Conservation (phyloP, 2,113 vertebrate species). For the Nesoenas mayeri region DNA sequence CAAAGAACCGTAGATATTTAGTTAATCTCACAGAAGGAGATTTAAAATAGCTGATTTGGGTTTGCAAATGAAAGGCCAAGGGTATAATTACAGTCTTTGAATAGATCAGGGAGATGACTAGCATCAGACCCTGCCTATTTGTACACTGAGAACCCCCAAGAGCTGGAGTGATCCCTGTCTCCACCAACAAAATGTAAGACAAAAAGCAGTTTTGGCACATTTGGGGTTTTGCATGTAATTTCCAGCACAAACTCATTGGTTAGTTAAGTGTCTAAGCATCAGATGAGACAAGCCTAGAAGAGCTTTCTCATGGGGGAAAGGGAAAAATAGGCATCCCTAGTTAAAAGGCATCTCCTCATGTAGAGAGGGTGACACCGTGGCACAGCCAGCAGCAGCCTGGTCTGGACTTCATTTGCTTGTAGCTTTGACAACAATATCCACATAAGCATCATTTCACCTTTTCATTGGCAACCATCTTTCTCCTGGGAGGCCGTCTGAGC, state of each 20-base stretch:
- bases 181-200: neutral
- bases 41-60: conserved; percentile 1
- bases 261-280: neutral
- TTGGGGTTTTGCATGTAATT: neutral
- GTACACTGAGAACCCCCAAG: neutral
- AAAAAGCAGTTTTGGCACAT: neutral
- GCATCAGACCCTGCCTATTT: neutral
- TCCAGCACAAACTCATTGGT: neutral
- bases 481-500: neutral
- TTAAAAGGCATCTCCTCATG: neutral
- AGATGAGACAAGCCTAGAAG: neutral
- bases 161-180: neutral
- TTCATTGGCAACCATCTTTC: neutral
- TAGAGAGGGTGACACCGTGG: neutral
- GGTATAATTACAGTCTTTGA: neutral
- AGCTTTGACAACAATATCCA: neutral
- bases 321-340: neutral
- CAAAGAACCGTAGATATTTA: neutral
- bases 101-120: neutral
- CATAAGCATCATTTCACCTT: neutral
- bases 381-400: neutral
- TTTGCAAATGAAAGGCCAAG: neutral
- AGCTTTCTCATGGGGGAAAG: neutral
- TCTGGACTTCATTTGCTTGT: neutral
- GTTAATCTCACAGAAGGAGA: conserved; percentile 4